A percentile compares a stretch with the other conserved stretches of the same genome.
Evolutionary conservation across 2,113 vertebrate genomes (phyloP).

Genomic region (Pedetes capensis): DNA sequence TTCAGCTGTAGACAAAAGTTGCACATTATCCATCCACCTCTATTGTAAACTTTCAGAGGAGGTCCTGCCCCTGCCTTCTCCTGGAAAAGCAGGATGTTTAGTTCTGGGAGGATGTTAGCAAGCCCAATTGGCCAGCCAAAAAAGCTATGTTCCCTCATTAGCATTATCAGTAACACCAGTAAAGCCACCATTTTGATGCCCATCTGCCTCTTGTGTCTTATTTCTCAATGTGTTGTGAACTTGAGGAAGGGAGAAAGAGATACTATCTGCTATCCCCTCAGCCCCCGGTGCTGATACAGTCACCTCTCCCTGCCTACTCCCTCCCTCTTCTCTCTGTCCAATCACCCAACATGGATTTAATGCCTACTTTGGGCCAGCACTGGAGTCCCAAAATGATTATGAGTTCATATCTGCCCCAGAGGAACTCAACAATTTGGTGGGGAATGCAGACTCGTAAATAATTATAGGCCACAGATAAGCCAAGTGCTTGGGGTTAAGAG

Average conservation of each 20-base stretch:
- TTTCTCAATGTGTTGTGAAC: background rate
- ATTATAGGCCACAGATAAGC: constrained; percentile 45
- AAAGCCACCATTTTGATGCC: background rate
- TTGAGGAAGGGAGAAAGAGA: background rate
- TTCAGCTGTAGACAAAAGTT: background rate
- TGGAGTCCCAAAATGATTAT: constrained; percentile 28
- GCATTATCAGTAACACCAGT: background rate
- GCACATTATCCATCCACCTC: background rate
- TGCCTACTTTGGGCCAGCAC: background rate
- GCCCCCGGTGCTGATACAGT: background rate
- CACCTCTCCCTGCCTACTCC: background rate
- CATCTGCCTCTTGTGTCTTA: background rate
- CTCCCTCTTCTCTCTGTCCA: too few relatives aligned
- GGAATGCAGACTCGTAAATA: constrained; percentile 55
- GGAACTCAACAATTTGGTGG: constrained; percentile 45
- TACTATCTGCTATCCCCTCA: background rate
- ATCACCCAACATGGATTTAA: background rate
- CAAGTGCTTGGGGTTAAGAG: background rate
- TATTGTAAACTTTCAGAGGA: background rate
- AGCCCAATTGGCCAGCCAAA: background rate
- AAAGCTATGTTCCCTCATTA: background rate
- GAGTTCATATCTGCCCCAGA: constrained; percentile 37
- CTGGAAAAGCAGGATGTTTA: background rate
- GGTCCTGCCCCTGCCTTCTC: background rate
- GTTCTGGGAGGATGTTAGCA: background rate